These are phyloP conservation scores for Epizoanthus stellaris DNA, from an alignment of 92 coral and sea anemone genomes.

Conservation along the genomic window DNA sequence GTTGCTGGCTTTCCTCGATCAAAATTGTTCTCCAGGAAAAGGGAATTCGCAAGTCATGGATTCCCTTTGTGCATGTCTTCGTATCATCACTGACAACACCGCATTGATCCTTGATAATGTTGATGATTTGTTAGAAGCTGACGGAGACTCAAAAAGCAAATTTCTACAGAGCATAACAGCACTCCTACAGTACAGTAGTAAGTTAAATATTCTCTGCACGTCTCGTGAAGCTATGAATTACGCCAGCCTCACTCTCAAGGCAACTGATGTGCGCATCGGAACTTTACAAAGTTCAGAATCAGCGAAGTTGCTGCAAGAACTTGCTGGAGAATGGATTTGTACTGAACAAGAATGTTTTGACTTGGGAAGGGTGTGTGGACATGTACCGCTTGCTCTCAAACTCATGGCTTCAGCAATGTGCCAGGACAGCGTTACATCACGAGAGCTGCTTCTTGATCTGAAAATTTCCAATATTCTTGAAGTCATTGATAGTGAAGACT, in stretches of 20 bases:
- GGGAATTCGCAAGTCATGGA: background rate
- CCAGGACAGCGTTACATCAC: background rate
- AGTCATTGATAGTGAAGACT: background rate
- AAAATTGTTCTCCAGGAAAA: background rate
- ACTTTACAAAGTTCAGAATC: background rate
- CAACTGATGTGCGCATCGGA: background rate
- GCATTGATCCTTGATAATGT: background rate
- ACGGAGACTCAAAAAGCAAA: background rate
- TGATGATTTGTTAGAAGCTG: background rate
- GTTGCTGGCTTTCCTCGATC: background rate
- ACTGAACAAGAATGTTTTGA: background rate
- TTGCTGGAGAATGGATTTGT: background rate
- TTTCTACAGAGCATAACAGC: background rate
- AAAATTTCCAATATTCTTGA: background rate
- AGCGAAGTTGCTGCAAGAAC: background rate
- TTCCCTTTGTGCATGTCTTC: background rate
- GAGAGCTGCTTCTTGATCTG: background rate
- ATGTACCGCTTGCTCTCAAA: background rate
- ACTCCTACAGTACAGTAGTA: background rate
- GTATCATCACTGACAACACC: background rate
- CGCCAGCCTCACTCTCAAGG: background rate
- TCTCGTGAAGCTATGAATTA: background rate
- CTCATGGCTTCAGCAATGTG: slow-evolving; percentile 3
- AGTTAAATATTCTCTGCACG: slow-evolving; percentile 8
- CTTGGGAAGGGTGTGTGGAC: slow-evolving; percentile 1